Evolutionary conservation across 2,797 vertebrate species (phyloP).

Genomic region (Arctocebus calabarensis): DNA sequence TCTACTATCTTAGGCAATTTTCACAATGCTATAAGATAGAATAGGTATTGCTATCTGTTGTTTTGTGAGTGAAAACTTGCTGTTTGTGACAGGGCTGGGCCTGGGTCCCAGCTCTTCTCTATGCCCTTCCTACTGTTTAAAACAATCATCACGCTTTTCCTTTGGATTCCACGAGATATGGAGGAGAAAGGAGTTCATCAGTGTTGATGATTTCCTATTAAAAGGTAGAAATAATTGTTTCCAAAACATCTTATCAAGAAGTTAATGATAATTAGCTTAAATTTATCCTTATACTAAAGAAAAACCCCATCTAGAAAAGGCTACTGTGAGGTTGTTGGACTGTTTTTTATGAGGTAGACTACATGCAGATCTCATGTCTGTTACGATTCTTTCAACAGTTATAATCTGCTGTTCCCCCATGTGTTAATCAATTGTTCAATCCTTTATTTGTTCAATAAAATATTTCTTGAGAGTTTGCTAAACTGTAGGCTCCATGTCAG

Average conservation of each 20-base stretch:
- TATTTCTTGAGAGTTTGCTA: slow-evolving; percentile 40
- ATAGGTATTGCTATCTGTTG: background rate
- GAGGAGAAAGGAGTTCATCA: background rate
- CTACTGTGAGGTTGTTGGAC: background rate
- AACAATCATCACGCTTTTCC: background rate
- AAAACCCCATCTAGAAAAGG: slow-evolving; percentile 35
- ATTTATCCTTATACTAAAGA: background rate
- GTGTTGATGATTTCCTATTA: background rate
- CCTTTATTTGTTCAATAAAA: slow-evolving; percentile 47
- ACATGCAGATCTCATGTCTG: background rate
- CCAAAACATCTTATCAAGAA: slow-evolving; percentile 8
- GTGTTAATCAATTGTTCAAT: background rate
- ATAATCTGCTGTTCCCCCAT: background rate
- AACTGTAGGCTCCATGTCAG: background rate
- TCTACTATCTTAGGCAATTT: background rate
- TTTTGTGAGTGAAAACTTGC: background rate
- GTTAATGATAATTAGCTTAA: slow-evolving; percentile 52
- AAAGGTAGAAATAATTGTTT: slow-evolving; percentile 39
- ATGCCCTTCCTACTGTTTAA: background rate
- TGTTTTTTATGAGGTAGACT: background rate
- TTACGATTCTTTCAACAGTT: background rate
- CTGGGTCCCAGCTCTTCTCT: background rate
- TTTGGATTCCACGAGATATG: background rate
- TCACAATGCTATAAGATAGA: background rate
- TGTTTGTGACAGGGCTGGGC: background rate